Evolutionary conservation across 2,888 invertebrate genomes (phyloP), one percentile per base, ranked within the genome.

Genomic region (Drosophila mimica): DNA sequence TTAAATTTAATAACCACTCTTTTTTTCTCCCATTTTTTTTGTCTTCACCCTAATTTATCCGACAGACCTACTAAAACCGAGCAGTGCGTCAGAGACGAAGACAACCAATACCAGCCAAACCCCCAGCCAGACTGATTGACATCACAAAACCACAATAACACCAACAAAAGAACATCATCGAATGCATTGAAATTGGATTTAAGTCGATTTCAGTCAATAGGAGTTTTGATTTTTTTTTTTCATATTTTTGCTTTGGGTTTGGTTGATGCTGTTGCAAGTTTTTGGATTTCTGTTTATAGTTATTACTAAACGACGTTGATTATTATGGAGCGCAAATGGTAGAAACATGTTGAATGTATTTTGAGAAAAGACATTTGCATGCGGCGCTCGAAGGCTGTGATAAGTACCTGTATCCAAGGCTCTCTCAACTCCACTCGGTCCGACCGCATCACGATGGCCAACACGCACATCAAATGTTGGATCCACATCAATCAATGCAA

Each of bases 301-400:
- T 89, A 85, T 85, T 83, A 86, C 83, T 83, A 74, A 83, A 84
- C 70, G 84, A 84, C 85, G 85, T 84, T 85, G 88, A 80, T 88
- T 84, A 85, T 89, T 81, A 88, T 72, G 87, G 90, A 90, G 87
- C 90, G 87, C 87, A 90, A 86, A 90, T 88, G 83, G 84, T 90
- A 72, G 82, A 84, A 90, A 81, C 89, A 87, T 88, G 90, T 89
- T 84, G 76, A 81, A 77, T 88, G 86, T 81, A 46, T 88, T 89
- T 85, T 85, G 78, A 82, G 81, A 85, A 89, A 89, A 89, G 82
- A 88, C 85, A 89, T 85, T 89, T 89, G 88, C 87, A 83, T 88
- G 87, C 82, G 88, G 92, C 91, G 92, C 90, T 87, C 82, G 81
- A 89, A 89, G 92, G 92, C 92, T 92, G 92, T 92, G 92, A 92